A percentile compares a stretch with the other conserved stretches of the same genome.
phyloP scores from a whole-genome alignment of 2,797 vertebrate genomes.

The Chelidonichthys spinosus region DNA sequence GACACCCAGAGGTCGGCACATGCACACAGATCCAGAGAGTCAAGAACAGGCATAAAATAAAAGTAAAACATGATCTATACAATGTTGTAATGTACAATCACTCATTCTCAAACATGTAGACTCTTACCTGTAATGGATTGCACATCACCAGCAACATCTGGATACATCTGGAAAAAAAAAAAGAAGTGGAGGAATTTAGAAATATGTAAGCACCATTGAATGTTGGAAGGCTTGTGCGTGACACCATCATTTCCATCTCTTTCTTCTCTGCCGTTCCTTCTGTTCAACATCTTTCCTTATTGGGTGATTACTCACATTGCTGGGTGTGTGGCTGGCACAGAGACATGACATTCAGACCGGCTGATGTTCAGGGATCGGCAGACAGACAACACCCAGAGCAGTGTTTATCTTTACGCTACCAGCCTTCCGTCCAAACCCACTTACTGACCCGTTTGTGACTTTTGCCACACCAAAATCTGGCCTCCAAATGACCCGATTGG shows the following conservation, averaged over 20 bases:
- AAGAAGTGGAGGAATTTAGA: slow-evolving; percentile 66
- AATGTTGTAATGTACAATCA: slow-evolving; percentile 24
- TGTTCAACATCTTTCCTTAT: slow-evolving; percentile 73
- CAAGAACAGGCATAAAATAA: slow-evolving; percentile 8
- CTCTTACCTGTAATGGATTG: slow-evolving; percentile 86
- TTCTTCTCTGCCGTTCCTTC: slow-evolving; percentile 64
- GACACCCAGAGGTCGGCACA: slow-evolving; percentile 11
- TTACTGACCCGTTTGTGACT: slow-evolving; percentile 73
- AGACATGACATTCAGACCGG: slow-evolving; percentile 65
- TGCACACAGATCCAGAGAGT: slow-evolving; percentile 5
- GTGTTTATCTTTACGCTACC: slow-evolving; percentile 76
- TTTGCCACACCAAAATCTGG: slow-evolving; percentile 75
- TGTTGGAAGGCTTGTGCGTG: slow-evolving; percentile 62
- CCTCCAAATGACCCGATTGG: slow-evolving; percentile 80
- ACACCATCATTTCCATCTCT: slow-evolving; percentile 77
- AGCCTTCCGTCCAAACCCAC: slow-evolving; percentile 62
- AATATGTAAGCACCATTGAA: slow-evolving; percentile 67
- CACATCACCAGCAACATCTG: slow-evolving; percentile 90
- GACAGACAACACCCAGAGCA: slow-evolving; percentile 76
- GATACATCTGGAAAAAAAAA: slow-evolving; percentile 84
- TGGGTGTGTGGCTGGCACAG: slow-evolving; percentile 68
- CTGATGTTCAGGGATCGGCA: slow-evolving; percentile 72
- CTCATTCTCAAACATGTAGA: slow-evolving; percentile 41
- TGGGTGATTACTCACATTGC: slow-evolving; percentile 69
- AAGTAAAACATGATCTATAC: slow-evolving; percentile 10